Percentiles rank a stretch among this genome's conserved stretches.
phyloP scores from a whole-genome alignment of 1,140 invertebrate genomes.

The Hycleus cichorii region DNA sequence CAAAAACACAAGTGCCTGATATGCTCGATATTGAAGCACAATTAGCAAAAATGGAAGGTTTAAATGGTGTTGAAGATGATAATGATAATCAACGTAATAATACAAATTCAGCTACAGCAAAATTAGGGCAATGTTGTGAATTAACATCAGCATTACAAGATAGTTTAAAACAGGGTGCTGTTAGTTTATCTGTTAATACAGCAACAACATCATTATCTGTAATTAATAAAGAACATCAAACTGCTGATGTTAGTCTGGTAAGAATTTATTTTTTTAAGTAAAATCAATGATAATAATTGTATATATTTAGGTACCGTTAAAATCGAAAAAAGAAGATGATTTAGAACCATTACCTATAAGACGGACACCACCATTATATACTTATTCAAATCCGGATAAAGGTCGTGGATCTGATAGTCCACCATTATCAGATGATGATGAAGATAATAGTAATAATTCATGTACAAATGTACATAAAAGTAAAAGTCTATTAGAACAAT shows the following conservation, averaged over 20 bases:
- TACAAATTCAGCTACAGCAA: neutral
- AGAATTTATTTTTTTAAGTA: neutral
- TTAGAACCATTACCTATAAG: conserved; percentile 61
- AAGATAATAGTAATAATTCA: conserved; percentile 8
- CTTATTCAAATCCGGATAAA: conserved; percentile 67
- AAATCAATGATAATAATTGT: neutral
- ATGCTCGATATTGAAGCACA: conserved; percentile 59
- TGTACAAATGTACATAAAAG: conserved; percentile 20
- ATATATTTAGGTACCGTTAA: conserved; percentile 1
- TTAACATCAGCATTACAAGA: conserved; percentile 34
- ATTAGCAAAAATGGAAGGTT: conserved; percentile 58
- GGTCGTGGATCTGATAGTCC: conserved; percentile 28
- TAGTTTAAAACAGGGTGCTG: conserved; percentile 25
- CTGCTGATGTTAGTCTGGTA: conserved; percentile 19
- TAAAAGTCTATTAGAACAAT: conserved; percentile 64
- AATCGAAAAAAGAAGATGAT: conserved; percentile 38
- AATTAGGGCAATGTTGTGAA: conserved; percentile 32
- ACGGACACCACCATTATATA: conserved; percentile 64
- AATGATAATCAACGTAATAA: conserved; percentile 1
- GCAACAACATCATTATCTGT: conserved; percentile 3
- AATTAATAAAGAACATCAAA: conserved; percentile 13
- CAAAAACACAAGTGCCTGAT: conserved; percentile 44
- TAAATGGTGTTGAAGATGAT: conserved; percentile 29
- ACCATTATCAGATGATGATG: conserved; percentile 18
- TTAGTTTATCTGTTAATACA: neutral